Evolutionary conservation across 2,113 vertebrate genomes (phyloP).

Genomic region (Athene cunicularia): DNA sequence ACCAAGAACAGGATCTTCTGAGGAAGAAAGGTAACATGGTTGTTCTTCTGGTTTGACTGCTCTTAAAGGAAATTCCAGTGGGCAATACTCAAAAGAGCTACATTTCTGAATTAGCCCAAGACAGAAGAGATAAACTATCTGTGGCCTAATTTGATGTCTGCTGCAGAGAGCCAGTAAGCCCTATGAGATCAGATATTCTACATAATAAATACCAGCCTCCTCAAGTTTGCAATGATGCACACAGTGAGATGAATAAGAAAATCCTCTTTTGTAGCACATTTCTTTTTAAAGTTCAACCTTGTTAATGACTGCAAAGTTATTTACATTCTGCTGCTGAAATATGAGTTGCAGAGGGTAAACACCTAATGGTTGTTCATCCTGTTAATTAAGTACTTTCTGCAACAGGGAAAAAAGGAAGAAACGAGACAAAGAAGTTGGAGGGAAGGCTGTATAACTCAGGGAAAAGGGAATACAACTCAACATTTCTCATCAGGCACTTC

Average conservation of each 20-base stretch:
- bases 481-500: background rate
- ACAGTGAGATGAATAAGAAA: constrained; percentile 30
- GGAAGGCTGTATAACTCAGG: background rate
- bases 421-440: background rate
- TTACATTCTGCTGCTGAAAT: constrained; percentile 35
- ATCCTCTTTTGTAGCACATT: constrained; percentile 12
- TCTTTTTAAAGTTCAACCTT: constrained; percentile 52
- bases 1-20: background rate
- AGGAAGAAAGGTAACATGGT: background rate
- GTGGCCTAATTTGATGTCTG: constrained; percentile 16
- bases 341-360: constrained; percentile 47
- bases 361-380: constrained; percentile 48
- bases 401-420: background rate
- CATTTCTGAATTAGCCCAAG: background rate
- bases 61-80: background rate
- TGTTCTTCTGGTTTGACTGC: background rate
- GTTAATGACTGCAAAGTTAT: constrained; percentile 49
- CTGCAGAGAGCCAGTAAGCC: background rate
- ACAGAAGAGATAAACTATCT: background rate
- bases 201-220: background rate
- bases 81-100: background rate
- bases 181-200: background rate
- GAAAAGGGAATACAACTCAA: background rate
- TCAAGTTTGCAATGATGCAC: background rate
- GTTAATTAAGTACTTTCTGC: constrained; percentile 38